Conservation (phyloP, 2,888 invertebrate genomes). For the Tinea semifulvella region DNA sequence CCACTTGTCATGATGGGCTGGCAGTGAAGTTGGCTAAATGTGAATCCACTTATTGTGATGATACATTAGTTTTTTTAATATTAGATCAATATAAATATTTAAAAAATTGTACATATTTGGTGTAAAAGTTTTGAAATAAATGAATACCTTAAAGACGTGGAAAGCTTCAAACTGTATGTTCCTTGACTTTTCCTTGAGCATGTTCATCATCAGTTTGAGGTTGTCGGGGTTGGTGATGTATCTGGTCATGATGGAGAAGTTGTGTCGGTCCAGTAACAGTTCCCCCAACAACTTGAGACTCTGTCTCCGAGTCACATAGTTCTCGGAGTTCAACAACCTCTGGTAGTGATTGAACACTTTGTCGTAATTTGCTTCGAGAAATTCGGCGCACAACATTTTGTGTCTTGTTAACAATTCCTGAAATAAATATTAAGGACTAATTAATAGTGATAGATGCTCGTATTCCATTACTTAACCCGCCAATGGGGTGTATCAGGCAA, state of each 20-base stretch:
- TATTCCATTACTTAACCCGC: not conserved
- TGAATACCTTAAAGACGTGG: constrained; percentile 98
- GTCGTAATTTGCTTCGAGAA: constrained; percentile 98
- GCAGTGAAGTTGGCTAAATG: too few relatives aligned
- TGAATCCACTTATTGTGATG: too few relatives aligned
- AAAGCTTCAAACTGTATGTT: constrained; percentile 99
- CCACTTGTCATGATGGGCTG: too few relatives aligned
- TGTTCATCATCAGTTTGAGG: constrained; percentile 99
- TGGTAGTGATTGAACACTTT: constrained; percentile 98
- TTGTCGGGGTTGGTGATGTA: constrained; percentile 99
- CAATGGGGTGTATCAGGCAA: too few relatives aligned
- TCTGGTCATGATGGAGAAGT: constrained; percentile 97
- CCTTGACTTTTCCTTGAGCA: constrained; percentile 98
- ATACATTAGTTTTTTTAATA: too few relatives aligned
- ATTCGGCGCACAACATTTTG: constrained; percentile 96
- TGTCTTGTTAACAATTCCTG: constrained; percentile 93
- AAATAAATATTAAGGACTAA: too few relatives aligned
- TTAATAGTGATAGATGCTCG: too few relatives aligned
- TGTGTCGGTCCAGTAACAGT: constrained; percentile 96
- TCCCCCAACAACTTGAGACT: constrained; percentile 98
- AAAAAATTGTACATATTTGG: too few relatives aligned
- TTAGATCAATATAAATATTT: too few relatives aligned
- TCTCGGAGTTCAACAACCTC: constrained; percentile 96
- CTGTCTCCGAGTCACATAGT: constrained; percentile 98
- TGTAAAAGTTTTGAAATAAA: constrained; percentile 17